phyloP scores from a whole-genome alignment of 2,888 invertebrate species.

The Erebia epiphron region DNA sequence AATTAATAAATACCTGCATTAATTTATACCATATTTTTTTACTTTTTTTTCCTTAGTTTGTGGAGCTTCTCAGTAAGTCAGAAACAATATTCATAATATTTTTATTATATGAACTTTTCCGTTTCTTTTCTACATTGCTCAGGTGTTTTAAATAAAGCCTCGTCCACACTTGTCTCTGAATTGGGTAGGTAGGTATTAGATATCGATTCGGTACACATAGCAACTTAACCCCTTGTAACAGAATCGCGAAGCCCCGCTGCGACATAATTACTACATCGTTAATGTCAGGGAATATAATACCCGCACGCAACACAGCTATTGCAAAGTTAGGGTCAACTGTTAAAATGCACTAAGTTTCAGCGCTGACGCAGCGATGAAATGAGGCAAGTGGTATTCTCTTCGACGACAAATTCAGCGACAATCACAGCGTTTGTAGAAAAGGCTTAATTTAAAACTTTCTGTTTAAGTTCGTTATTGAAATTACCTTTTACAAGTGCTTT shows the following conservation, averaged over 20 bases:
- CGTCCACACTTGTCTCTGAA: constrained; percentile 22
- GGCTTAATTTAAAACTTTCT: too few species aligned
- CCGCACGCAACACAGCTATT: constrained; percentile 30
- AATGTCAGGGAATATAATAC: constrained; percentile 42
- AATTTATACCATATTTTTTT: too few species aligned
- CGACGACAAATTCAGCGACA: too few species aligned
- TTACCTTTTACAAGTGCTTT: too few species aligned
- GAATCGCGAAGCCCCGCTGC: constrained; percentile 46
- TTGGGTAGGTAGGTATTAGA: constrained; percentile 7
- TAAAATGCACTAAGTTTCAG: background rate
- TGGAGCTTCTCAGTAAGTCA: too few species aligned
- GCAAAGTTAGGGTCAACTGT: background rate
- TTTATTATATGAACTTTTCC: too few species aligned
- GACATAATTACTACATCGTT: constrained; percentile 43
- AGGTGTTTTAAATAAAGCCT: background rate
- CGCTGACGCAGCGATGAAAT: background rate
- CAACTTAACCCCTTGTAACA: constrained; percentile 47
- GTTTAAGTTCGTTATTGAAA: too few species aligned
- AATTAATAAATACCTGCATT: too few species aligned
- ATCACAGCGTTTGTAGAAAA: too few species aligned
- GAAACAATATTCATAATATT: too few species aligned
- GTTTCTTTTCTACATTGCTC: background rate
- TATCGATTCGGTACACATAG: constrained; percentile 36
- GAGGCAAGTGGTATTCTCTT: too few species aligned
- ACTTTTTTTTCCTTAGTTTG: too few species aligned